Base-by-base conservation (phyloP, 2,888 invertebrate species). In the Chymomyza caudatula region DNA sequence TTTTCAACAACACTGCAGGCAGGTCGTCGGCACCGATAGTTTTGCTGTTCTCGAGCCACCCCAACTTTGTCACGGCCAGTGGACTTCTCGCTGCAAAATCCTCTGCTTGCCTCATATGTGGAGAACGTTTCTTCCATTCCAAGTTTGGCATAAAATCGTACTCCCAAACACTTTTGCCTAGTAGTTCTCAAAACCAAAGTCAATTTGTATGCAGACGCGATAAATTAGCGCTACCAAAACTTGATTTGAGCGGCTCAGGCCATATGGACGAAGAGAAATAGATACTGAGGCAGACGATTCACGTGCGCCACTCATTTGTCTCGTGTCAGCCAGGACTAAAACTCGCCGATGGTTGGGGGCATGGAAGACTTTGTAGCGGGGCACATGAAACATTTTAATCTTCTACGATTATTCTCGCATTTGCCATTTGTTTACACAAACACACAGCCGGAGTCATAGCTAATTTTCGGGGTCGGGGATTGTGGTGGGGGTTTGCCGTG, bases 391-490 rank as follows among this genome's bases (percentile, higher is more conserved):
- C 79, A 89, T 88, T 82, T 85, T 89, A 88, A 89, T 88, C 89
- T 87, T 70, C 71, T 75, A 76, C 87, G 89, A 88, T 88, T 88
- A 88, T 88, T 88, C 87, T 88, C 88, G 88, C 89, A 88, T 89
- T 88, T 88, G 85, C 87, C 84, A 82, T 85, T 86, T 87, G 88
- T 85, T 85, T 85, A 78, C 85, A 78, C 76, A 77, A 84, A 82
- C 78, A 80, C 73, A 74, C 72, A 69, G 43, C 47, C 53, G 19
- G 54, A 20, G 49, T 47, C 29, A 29, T 23, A 11, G n/a, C 19
- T 29, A 51, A 42, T 23, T 22, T 57, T 13, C 17, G 51, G 59
- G 64, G 54, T 65, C 65, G 65, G 17, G 1, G 15, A 55, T 65
- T 29, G 25, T n/a, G 23, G 37, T 15, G 2, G n/a, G n/a, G n/a